Conservation (phyloP, 1,140 invertebrate genomes). For the Orius laevigatus region DNA sequence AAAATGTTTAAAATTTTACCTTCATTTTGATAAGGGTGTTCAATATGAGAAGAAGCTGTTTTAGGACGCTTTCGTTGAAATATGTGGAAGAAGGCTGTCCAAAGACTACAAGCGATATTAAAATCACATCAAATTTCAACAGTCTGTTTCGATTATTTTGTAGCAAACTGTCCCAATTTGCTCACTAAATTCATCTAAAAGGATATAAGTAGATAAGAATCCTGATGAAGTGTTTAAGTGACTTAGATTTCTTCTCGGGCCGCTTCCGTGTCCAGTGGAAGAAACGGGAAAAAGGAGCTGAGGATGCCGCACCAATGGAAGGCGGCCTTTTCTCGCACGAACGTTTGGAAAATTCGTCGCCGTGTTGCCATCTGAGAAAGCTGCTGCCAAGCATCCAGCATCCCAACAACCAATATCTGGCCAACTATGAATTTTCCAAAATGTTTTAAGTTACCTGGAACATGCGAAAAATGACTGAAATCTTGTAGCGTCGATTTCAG, state of each 20-base stretch:
- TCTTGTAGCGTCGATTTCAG: slow-evolving; percentile 14
- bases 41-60: slow-evolving; percentile 4
- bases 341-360: slow-evolving; percentile 16
- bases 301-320: slow-evolving; percentile 14
- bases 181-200: slow-evolving; percentile 3
- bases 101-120: slow-evolving; percentile 10
- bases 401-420: slow-evolving; percentile 11
- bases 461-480: slow-evolving; percentile 16
- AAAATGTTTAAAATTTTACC: no score
- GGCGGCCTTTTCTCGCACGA: slow-evolving; percentile 12
- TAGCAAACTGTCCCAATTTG: neutral
- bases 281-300: slow-evolving; percentile 11
- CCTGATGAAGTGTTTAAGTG: no score
- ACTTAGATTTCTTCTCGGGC: slow-evolving; percentile 14
- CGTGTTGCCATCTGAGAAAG: slow-evolving; percentile 7
- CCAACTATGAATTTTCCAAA: neutral
- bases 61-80: slow-evolving; percentile 8
- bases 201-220: neutral
- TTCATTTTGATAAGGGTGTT: slow-evolving; percentile 2
- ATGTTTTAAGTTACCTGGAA: slow-evolving; percentile 13
- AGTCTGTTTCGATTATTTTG: neutral
- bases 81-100: slow-evolving; percentile 11
- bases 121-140: slow-evolving; percentile 8
- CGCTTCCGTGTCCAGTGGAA: slow-evolving; percentile 12
- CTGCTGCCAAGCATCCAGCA: slow-evolving; percentile 18